phyloP scores from a whole-genome alignment of 2,797 vertebrate genomes.

The Botia almorhae region DNA sequence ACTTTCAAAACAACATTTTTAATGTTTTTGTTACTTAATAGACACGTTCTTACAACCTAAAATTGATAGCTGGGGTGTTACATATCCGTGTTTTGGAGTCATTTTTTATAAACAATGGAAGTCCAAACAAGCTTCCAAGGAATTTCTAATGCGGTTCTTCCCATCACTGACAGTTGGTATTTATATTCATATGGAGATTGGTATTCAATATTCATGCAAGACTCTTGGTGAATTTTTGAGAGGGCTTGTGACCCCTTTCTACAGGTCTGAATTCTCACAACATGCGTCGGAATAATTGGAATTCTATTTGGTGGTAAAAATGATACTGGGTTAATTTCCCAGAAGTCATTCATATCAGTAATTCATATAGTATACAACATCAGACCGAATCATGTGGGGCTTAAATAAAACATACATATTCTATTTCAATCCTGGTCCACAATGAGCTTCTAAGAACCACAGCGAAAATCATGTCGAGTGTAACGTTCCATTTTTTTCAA shows the following conservation, averaged over 20 bases:
- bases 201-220: constrained; percentile 36
- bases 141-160: background rate
- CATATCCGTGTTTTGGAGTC: background rate
- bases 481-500: background rate
- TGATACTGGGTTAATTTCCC: constrained; percentile 30
- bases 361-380: constrained; percentile 4
- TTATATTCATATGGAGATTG: constrained; percentile 41
- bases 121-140: constrained; percentile 22
- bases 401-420: constrained; percentile 23
- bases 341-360: constrained; percentile 14
- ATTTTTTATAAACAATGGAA: background rate
- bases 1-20: too few relatives aligned
- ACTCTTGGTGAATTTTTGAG: constrained; percentile 25
- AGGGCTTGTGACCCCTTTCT: constrained; percentile 34
- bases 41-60: background rate
- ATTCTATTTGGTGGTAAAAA: constrained; percentile 37
- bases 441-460: background rate
- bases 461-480: background rate
- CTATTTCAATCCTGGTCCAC: background rate
- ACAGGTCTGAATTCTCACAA: constrained; percentile 42
- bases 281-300: constrained; percentile 31
- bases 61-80: background rate
- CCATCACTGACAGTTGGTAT: background rate
- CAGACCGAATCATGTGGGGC: background rate
- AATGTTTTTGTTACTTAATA: too few relatives aligned